A percentile compares a stretch with the other conserved stretches of the same genome.
Conservation (phyloP, 2,113 vertebrate species). For the Myodes glareolus region DNA sequence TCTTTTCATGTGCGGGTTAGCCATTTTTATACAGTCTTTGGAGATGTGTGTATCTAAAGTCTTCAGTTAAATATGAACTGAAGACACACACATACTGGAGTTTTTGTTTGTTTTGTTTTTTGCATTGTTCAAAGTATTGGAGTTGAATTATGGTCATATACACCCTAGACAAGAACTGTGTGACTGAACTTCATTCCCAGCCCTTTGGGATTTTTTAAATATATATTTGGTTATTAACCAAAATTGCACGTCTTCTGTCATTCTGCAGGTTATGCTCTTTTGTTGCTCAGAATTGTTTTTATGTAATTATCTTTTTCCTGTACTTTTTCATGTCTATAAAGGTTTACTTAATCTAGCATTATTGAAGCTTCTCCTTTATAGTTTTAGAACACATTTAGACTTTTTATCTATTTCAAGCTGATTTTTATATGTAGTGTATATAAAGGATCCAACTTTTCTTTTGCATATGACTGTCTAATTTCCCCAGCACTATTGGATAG, state of each 20-base stretch:
- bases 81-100: neutral
- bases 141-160: neutral
- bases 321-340: slow-evolving; percentile 13
- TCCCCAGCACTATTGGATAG: neutral
- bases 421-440: neutral
- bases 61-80: neutral
- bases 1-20: neutral
- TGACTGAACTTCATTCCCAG: neutral
- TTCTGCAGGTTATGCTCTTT: slow-evolving; percentile 10
- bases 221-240: slow-evolving; percentile 28
- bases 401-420: neutral
- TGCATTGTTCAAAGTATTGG: neutral
- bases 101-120: neutral
- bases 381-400: slow-evolving; percentile 6
- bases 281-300: slow-evolving; percentile 22
- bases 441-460: neutral
- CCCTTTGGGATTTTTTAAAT: neutral
- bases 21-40: neutral
- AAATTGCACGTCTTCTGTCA: neutral
- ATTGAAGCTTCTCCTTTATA: slow-evolving; percentile 4
- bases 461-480: neutral
- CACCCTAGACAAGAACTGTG: neutral
- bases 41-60: slow-evolving; percentile 5
- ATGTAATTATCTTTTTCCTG: neutral
- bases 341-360: neutral